A percentile compares a stretch with the other conserved stretches of the same genome.
These are phyloP conservation scores for Buteo buteo DNA, from an alignment of 2,113 vertebrate genomes.

Conservation along the genomic window DNA sequence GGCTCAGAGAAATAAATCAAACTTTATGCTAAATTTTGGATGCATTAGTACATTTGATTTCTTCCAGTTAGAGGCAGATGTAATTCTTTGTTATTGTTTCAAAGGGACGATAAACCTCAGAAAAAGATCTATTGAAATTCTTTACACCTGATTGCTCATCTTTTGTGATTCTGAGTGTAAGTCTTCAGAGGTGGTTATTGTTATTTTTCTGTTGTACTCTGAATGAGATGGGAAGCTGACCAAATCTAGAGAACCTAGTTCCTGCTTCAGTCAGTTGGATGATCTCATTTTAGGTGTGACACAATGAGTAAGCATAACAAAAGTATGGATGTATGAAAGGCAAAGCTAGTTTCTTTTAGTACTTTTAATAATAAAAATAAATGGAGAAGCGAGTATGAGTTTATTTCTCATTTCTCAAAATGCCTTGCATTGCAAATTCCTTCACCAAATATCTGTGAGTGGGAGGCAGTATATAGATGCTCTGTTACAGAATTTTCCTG, in stretches of 20 bases:
- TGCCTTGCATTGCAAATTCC: not conserved
- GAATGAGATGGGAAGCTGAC: not conserved
- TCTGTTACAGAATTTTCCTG: not conserved
- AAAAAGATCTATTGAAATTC: not conserved
- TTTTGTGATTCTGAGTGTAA: not conserved
- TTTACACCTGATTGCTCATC: not conserved
- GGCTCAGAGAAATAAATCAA: not conserved
- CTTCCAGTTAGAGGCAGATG: not conserved
- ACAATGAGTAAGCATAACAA: not conserved
- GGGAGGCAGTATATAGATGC: not conserved
- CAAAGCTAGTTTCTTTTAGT: not conserved
- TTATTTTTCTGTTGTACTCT: not conserved
- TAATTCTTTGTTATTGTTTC: not conserved
- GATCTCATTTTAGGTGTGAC: not conserved
- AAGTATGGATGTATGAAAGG: not conserved
- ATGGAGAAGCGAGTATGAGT: not conserved
- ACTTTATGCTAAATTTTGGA: not conserved
- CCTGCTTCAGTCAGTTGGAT: not conserved
- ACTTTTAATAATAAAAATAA: not conserved
- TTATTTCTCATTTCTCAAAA: not conserved
- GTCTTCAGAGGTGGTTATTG: not conserved
- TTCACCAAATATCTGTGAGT: not conserved
- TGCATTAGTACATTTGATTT: not conserved
- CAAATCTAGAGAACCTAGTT: not conserved
- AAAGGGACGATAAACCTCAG: not conserved